A percentile compares a stretch with the other conserved stretches of the same genome.
Evolutionary conservation across 2,888 invertebrate species (phyloP).

Genomic region (Heliothis peltigera): DNA sequence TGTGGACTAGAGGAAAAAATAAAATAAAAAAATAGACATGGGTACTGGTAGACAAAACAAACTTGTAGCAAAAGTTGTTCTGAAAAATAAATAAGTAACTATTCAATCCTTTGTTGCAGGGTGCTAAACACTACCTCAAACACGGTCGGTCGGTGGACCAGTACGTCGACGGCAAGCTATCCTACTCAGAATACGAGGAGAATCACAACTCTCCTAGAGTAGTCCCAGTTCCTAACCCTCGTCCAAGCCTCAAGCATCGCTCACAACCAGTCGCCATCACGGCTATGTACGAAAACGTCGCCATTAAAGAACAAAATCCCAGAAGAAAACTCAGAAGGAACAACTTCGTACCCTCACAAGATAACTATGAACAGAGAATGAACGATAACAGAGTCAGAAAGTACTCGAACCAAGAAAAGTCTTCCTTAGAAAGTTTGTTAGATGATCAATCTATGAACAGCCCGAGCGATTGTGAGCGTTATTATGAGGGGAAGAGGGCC

Average conservation of each 20-base stretch:
- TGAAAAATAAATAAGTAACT: constrained; percentile 3
- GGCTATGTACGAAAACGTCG: constrained; percentile 93
- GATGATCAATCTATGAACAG: constrained; percentile 90
- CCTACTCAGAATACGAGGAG: constrained; percentile 89
- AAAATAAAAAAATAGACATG: neutral
- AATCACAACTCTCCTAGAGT: constrained; percentile 84
- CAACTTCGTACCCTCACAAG: constrained; percentile 90
- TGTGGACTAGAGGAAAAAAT: no score
- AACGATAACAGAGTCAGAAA: constrained; percentile 81
- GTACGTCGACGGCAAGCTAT: constrained; percentile 92
- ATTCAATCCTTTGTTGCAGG: constrained; percentile 79
- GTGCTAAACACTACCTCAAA: constrained; percentile 90
- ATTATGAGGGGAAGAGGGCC: constrained; percentile 81
- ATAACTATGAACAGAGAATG: constrained; percentile 90
- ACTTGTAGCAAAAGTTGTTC: neutral
- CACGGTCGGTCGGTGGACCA: constrained; percentile 94
- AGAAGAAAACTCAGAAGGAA: constrained; percentile 92
- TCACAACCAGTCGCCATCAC: constrained; percentile 93
- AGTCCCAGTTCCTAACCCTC: constrained; percentile 83
- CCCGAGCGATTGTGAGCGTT: constrained; percentile 86
- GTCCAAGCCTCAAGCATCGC: constrained; percentile 84
- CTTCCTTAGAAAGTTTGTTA: constrained; percentile 91
- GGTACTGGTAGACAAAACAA: neutral
- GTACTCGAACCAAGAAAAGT: constrained; percentile 87
- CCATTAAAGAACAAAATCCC: constrained; percentile 93